Percentiles rank a stretch among this genome's conserved stretches.
phyloP scores from a whole-genome alignment of 53 echinoderm and acorn worm species.

The Echinometra lucunter region DNA sequence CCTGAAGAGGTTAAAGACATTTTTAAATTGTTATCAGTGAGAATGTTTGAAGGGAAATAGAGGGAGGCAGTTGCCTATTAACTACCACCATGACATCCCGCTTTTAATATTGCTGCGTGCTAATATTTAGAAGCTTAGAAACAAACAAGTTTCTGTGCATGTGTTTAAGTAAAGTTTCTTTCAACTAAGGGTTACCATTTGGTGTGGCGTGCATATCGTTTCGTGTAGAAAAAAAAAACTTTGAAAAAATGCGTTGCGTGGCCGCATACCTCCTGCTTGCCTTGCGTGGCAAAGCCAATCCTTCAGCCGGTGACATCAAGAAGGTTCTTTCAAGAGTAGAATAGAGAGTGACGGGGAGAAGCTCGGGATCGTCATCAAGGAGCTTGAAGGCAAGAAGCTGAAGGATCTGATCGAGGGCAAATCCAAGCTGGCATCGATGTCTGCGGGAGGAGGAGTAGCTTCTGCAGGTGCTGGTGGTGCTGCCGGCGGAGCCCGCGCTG shows the following conservation, averaged over 20 bases:
- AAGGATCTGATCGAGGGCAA: conserved; percentile 90
- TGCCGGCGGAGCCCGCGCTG: conserved; percentile 69
- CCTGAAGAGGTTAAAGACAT: no score
- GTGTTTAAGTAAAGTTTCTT: no score
- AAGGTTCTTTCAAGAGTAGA: conserved; percentile 88
- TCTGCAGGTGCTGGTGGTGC: conserved; percentile 75
- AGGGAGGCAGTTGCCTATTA: no score
- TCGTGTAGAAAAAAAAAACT: conserved; percentile 98
- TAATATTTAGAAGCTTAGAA: no score
- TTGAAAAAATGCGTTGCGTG: conserved; percentile 99
- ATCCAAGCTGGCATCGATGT: conserved; percentile 90
- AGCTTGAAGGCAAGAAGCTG: conserved; percentile 89
- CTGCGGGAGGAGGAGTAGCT: conserved; percentile 86
- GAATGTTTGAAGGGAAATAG: no score
- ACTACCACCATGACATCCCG: no score
- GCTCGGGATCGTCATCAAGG: conserved; percentile 84
- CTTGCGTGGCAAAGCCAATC: conserved; percentile 88
- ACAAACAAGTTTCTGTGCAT: no score
- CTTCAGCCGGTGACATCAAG: conserved; percentile 89
- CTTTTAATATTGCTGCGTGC: no score
- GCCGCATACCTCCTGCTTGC: conserved; percentile 98
- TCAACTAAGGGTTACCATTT: conserved; percentile 38
- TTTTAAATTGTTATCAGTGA: no score
- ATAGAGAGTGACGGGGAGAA: conserved; percentile 86
- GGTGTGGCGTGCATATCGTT: conserved; percentile 91